A percentile compares a stretch with the other conserved stretches of the same genome.
Conservation (phyloP, 2,797 vertebrate genomes). For the Aselliscus stoliczkanus region DNA sequence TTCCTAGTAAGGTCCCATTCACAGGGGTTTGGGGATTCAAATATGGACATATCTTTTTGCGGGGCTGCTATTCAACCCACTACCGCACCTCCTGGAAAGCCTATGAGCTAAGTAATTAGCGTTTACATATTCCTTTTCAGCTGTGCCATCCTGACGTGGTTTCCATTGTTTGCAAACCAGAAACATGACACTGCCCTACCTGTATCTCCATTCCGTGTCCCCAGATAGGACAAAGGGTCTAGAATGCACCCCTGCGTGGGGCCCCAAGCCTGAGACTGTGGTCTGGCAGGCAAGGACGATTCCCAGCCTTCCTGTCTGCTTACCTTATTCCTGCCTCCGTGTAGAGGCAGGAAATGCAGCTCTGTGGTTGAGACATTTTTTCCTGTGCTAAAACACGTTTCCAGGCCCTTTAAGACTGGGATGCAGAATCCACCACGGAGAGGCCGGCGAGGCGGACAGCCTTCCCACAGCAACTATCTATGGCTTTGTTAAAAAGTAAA, state of each 20-base stretch:
- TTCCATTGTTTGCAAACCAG: neutral
- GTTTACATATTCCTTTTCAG: neutral
- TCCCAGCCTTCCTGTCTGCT: neutral
- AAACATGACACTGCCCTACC: neutral
- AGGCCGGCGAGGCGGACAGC: neutral
- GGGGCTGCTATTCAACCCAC: neutral
- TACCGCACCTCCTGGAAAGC: neutral
- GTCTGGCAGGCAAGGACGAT: neutral
- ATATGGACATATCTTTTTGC: neutral
- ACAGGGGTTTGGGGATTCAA: neutral
- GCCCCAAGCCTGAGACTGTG: neutral
- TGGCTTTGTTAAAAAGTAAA: slow-evolving; percentile 37
- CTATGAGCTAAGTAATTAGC: neutral
- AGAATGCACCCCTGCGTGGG: neutral
- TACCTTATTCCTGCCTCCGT: neutral
- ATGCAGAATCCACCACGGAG: neutral
- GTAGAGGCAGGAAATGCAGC: rapidly evolving
- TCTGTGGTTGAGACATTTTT: neutral
- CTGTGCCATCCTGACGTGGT: neutral
- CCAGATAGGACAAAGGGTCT: neutral
- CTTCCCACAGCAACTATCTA: slow-evolving; percentile 23
- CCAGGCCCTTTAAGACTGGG: neutral
- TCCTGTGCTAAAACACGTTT: neutral
- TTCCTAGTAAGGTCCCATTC: neutral
- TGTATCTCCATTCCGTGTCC: neutral